Evolutionary conservation across 2,113 vertebrate species (phyloP), one percentile per base, ranked within the genome.

Genomic region (Camelus dromedarius): DNA sequence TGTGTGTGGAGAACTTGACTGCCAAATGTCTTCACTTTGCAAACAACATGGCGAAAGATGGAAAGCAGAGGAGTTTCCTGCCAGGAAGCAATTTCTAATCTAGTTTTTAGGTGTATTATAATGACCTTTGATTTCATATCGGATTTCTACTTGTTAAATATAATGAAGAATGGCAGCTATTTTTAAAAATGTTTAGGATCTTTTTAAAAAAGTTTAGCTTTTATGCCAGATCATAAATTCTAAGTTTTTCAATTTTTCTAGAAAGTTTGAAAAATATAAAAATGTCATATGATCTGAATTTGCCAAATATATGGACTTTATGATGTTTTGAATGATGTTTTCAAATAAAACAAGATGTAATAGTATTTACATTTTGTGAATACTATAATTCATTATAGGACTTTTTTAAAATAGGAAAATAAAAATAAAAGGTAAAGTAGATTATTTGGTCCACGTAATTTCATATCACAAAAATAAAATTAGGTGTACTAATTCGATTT

Each of bases 1-100:
- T 92, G 50, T 84, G 90, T 95, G 60, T 1, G 35, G 70, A 95
- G 88, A 97, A 58, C 32, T 92, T 95, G 76, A 8, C 66, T 96
- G 94, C 81, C 95, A 96, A 88, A 93, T 75, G 12, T 56, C 42
- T 81, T 95, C 48, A 94, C 87, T 80, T n/a, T 91, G 56, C 79
- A 98, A 96, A 97, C 76, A 72, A 97, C 82, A 62, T 0, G 20
- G 67, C 89, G 22, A 97, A 97, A 97, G 66, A 94, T 35, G 52
- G 94, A 95, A 97, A 95, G 0, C 8, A 58, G 13, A 24, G 26
- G 20, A 38, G 13, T 70, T 32, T 64, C 85, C 60, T 87, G 38
- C 35, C 79, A 22, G 64, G 73, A 96, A 95, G 24, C 54, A 38
- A 8, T 73, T 95, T 76, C 12, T 22, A 66, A 16, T 32, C n/a